Evolutionary conservation across 2,888 invertebrate genomes (phyloP).

Genomic region (Parascotia fuliginaria): DNA sequence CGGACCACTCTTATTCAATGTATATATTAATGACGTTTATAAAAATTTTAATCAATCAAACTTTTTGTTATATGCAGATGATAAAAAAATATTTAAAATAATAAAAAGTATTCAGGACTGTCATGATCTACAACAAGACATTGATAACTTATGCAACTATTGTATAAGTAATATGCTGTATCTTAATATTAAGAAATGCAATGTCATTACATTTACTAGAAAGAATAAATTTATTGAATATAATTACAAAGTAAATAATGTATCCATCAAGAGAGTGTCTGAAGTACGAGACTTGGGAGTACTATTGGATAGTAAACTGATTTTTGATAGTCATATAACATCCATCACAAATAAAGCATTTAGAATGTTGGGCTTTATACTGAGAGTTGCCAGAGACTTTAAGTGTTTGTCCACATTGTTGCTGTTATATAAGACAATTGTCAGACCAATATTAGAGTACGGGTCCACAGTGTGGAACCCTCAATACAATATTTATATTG

Average conservation of each 20-base stretch:
- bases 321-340: slow-evolving; percentile 4
- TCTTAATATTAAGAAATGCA: slow-evolving; percentile 7
- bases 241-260: slow-evolving; percentile 2
- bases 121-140: slow-evolving; percentile 4
- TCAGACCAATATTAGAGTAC: slow-evolving; percentile 7
- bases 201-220: slow-evolving; percentile 9
- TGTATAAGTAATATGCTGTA: slow-evolving; percentile 8
- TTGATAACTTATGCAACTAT: slow-evolving; percentile 10
- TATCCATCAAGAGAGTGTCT: neutral
- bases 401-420: slow-evolving; percentile 2
- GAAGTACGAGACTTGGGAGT: slow-evolving; percentile 8
- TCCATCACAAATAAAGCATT: slow-evolving; percentile 1
- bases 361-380: neutral
- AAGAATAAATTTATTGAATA: slow-evolving; percentile 2
- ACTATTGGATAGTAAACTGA: slow-evolving; percentile 2
- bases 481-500: slow-evolving; percentile 4
- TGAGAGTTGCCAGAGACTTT: neutral
- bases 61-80: slow-evolving; percentile 10
- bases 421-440: slow-evolving; percentile 1
- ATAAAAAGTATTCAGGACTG: slow-evolving; percentile 5
- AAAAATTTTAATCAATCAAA: slow-evolving; percentile 1
- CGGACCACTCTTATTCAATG: slow-evolving; percentile 9
- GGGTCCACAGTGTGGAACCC: slow-evolving; percentile 7
- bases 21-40: neutral
- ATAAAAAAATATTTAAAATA: slow-evolving; percentile 7